A percentile compares a stretch with the other conserved stretches of the same genome.
Conservation (phyloP, 2,797 vertebrate genomes). For the Ctenopoma multispine region DNA sequence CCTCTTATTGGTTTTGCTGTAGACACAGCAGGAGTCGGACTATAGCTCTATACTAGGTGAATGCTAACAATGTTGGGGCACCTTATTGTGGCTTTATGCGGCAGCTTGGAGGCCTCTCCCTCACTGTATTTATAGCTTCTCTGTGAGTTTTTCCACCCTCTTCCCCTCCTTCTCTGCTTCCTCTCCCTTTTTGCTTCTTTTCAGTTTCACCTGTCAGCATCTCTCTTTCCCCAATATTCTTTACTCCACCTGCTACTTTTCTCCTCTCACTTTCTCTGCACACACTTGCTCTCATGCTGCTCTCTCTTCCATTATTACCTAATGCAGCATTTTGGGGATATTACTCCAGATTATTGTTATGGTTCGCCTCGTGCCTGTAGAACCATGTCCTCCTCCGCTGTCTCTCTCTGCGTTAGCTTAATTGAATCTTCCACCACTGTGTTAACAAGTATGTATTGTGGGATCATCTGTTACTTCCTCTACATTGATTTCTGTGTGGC, state of each 20-base stretch:
- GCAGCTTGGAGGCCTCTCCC: slow-evolving; percentile 29
- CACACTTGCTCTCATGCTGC: slow-evolving; percentile 7
- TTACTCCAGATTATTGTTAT: slow-evolving; percentile 42
- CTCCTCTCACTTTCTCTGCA: slow-evolving; percentile 14
- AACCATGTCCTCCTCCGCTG: slow-evolving; percentile 17
- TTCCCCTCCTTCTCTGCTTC: not conserved
- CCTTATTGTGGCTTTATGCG: slow-evolving; percentile 61
- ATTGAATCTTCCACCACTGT: slow-evolving; percentile 50
- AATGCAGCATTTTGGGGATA: slow-evolving; percentile 26
- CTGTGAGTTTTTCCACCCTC: slow-evolving; percentile 21
- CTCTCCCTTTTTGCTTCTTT: slow-evolving; percentile 28
- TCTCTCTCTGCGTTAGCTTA: slow-evolving; percentile 50
- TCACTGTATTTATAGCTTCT: slow-evolving; percentile 67
- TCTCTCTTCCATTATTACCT: slow-evolving; percentile 33
- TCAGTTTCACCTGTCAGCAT: slow-evolving; percentile 66
- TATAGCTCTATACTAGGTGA: slow-evolving; percentile 65
- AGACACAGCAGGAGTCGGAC: slow-evolving; percentile 65
- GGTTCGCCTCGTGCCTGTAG: slow-evolving; percentile 26
- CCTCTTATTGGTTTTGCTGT: slow-evolving; percentile 78
- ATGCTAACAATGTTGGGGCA: slow-evolving; percentile 70
- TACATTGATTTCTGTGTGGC: slow-evolving; percentile 30
- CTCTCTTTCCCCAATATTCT: slow-evolving; percentile 40
- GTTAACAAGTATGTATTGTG: slow-evolving; percentile 20
- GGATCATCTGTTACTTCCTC: slow-evolving; percentile 7
- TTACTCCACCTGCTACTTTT: slow-evolving; percentile 35